Evolutionary conservation across 2,888 invertebrate species (phyloP).

Genomic region (Odontocerum albicorne): DNA sequence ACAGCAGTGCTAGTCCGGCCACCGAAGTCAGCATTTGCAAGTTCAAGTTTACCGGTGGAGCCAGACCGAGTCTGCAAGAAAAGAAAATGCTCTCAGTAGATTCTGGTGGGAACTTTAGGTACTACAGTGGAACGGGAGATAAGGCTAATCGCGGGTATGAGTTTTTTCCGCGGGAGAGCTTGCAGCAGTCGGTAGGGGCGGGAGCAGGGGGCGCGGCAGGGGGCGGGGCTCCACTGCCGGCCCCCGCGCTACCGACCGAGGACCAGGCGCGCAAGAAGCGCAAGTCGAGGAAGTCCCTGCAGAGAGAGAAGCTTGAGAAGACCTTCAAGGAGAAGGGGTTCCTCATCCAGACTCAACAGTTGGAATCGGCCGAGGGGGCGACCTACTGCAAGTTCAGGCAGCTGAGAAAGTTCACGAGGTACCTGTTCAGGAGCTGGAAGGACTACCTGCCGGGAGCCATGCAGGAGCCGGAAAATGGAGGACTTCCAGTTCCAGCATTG

Average conservation of each 20-base stretch:
- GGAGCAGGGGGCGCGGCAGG: constrained; percentile 39
- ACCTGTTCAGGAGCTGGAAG: constrained; percentile 91
- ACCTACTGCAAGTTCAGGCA: constrained; percentile 93
- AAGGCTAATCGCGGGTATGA: constrained; percentile 78
- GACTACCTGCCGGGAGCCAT: constrained; percentile 77
- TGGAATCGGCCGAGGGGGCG: constrained; percentile 90
- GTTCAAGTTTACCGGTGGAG: constrained; percentile 91
- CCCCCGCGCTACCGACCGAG: constrained; percentile 41
- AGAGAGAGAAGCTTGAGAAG: constrained; percentile 85
- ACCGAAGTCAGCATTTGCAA: constrained; percentile 90
- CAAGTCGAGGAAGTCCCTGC: constrained; percentile 79
- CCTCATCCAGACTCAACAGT: constrained; percentile 88
- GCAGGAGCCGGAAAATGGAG: constrained; percentile 17
- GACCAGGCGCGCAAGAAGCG: constrained; percentile 63
- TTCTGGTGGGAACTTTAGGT: constrained; percentile 84
- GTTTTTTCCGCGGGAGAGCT: constrained; percentile 72
- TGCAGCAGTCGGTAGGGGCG: constrained; percentile 57
- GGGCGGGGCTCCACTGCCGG: constrained; percentile 40
- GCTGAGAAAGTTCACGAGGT: constrained; percentile 86
- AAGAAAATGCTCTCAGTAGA: constrained; percentile 92
- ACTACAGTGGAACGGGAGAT: constrained; percentile 84
- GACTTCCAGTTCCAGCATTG: constrained; percentile 1
- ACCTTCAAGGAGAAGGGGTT: constrained; percentile 93
- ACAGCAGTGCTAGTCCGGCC: constrained; percentile 70
- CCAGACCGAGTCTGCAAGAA: constrained; percentile 84